These are phyloP conservation scores for Stictocephala bisonia DNA, from an alignment of 2,888 invertebrate species.

Conservation along the genomic window DNA sequence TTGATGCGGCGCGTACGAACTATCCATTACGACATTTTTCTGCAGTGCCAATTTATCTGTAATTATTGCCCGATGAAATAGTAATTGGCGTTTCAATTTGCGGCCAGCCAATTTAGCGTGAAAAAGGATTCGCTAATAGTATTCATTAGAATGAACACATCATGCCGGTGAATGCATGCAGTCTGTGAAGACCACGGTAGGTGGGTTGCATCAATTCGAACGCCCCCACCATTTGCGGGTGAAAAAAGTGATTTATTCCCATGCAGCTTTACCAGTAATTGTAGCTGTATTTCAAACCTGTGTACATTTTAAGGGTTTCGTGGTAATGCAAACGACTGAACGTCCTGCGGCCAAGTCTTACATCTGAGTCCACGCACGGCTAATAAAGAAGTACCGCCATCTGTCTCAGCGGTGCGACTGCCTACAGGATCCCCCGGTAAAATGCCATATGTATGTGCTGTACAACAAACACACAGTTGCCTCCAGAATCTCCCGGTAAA, in stretches of 20 bases:
- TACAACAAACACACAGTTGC: no score
- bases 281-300: constrained; percentile 2
- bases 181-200: neutral
- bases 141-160: constrained; percentile 35
- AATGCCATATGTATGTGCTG: no score
- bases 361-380: no score
- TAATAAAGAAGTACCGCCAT: no score
- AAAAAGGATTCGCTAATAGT: constrained; percentile 38
- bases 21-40: constrained; percentile 30
- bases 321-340: constrained; percentile 17
- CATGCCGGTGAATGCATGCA: neutral
- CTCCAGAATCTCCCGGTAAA: no score
- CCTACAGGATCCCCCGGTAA: no score
- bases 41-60: constrained; percentile 22
- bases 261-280: neutral
- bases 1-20: constrained; percentile 17
- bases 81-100: constrained; percentile 33
- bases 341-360: neutral
- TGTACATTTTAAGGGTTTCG: constrained; percentile 16
- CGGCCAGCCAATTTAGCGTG: constrained; percentile 28
- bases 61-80: constrained; percentile 20
- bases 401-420: no score
- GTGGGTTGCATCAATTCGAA: neutral
- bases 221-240: constrained; percentile 13
- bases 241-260: constrained; percentile 25